Evolutionary conservation across 1,140 invertebrate genomes (phyloP), one percentile per base, ranked within the genome.

Genomic region (Doryteuthis pealeii): DNA sequence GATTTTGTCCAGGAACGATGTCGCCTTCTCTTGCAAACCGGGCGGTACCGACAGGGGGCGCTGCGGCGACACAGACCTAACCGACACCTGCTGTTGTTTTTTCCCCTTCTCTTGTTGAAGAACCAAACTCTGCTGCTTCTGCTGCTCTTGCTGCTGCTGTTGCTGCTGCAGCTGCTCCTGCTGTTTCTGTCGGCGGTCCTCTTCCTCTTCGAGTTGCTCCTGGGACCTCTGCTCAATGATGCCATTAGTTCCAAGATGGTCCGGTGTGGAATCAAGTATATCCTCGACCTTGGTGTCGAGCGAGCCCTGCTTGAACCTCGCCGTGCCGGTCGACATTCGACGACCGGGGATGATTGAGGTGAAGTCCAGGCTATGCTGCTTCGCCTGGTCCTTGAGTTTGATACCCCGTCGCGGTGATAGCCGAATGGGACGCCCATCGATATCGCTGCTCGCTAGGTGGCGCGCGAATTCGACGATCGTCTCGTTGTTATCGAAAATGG

Each of bases 401-500:
- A 83, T 74, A 6, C 83, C 78, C 70, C 79, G 74, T 49, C 86
- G 76, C 12, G 86, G 85, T 31, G 84, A 87, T 74, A 86, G 73
- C 4, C 82, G 74, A 33, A 87, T 81, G 0, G 82, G 80, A 12
- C 78, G 78, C 31, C 81, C 82, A 62, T 80, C 79, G 67, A 83
- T 78, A 73, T 85, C 83, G 26, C 79, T 76, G 28, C 76, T 77
- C 2, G 76, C 80, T 31, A 83, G 80, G 45, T 83, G 80, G 54
- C 91, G 91, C 79, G 92, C 92, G 85, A 93, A 94, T 76, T 94
- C 94, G 30, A 92, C 92, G 69, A 96, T 90, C 22, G 95, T 91
- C 80, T 95, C 94, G 71, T 92, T 93, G 43, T 94, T 93, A 83
- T 99, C 96, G 82, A 96, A 96, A 75, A 99, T 93, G 10, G 96